Evolutionary conservation across 2,888 invertebrate genomes (phyloP).

Genomic region (Microchrysa polita): DNA sequence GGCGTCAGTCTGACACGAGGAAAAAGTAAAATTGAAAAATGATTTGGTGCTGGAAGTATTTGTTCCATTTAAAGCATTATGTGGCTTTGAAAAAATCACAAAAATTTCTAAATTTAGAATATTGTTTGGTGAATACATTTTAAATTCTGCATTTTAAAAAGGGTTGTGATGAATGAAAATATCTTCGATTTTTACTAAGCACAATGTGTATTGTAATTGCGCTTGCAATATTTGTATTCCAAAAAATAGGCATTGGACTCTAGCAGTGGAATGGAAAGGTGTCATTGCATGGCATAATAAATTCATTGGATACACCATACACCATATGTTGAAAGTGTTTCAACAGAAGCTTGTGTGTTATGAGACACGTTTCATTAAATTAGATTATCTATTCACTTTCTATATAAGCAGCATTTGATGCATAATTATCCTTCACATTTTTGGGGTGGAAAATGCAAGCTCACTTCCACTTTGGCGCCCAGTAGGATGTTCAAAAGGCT

Average conservation of each 20-base stretch:
- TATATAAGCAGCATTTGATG: too few species aligned
- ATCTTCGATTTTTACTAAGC: neutral
- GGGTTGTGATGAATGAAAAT: neutral
- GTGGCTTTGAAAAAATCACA: slow-evolving; percentile 19
- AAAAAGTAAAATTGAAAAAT: slow-evolving; percentile 23
- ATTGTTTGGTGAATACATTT: too few species aligned
- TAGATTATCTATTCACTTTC: too few species aligned
- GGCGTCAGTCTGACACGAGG: slow-evolving; percentile 28
- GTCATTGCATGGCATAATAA: too few species aligned
- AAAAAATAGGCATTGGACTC: too few species aligned
- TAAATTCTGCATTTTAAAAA: slow-evolving; percentile 19
- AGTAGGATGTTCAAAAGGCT: neutral
- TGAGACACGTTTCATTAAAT: too few species aligned
- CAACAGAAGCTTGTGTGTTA: too few species aligned
- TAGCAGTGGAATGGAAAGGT: too few species aligned
- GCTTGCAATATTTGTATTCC: too few species aligned
- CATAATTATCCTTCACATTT: neutral
- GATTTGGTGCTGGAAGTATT: slow-evolving; percentile 27
- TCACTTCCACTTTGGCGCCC: neutral
- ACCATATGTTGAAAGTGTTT: too few species aligned
- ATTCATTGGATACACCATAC: too few species aligned
- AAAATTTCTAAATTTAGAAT: slow-evolving; percentile 24
- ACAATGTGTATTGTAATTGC: slow-evolving; percentile 29
- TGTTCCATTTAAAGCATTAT: slow-evolving; percentile 36
- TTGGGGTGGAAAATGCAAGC: slow-evolving; percentile 37